Evolutionary conservation across 2,113 vertebrate genomes (phyloP).

Genomic region (Hemichromis elongatus): DNA sequence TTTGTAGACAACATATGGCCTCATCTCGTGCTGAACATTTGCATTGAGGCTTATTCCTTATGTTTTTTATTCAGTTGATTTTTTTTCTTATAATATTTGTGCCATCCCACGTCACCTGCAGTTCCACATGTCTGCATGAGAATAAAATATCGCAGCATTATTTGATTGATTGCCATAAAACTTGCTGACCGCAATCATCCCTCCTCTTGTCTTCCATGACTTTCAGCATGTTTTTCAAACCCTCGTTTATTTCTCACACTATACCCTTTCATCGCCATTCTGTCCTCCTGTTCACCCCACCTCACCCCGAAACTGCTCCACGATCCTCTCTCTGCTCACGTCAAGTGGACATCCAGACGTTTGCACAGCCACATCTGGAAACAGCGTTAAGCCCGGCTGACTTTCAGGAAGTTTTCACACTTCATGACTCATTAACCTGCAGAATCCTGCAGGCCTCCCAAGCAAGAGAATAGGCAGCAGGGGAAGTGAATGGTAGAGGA

Average conservation of each 20-base stretch:
- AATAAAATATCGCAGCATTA: not conserved
- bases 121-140: not conserved
- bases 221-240: not conserved
- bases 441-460: conserved; percentile 52
- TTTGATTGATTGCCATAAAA: not conserved
- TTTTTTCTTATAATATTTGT: not conserved
- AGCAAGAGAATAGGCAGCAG: conserved; percentile 21
- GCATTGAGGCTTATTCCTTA: not conserved
- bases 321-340: not conserved
- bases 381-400: conserved; percentile 74
- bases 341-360: conserved; percentile 32
- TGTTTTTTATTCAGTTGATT: not conserved
- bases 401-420: conserved; percentile 92
- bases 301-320: not conserved
- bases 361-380: conserved; percentile 82
- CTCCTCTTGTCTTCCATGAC: not conserved
- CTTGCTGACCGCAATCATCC: not conserved
- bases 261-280: not conserved
- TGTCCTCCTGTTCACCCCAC: not conserved
- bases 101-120: not conserved
- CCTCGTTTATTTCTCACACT: not conserved
- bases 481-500: not conserved
- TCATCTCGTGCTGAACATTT: not conserved
- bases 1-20: not conserved
- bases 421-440: conserved; percentile 90